These are phyloP conservation scores for Cettia cetti DNA, from an alignment of 2,113 vertebrate genomes.

Conservation along the genomic window DNA sequence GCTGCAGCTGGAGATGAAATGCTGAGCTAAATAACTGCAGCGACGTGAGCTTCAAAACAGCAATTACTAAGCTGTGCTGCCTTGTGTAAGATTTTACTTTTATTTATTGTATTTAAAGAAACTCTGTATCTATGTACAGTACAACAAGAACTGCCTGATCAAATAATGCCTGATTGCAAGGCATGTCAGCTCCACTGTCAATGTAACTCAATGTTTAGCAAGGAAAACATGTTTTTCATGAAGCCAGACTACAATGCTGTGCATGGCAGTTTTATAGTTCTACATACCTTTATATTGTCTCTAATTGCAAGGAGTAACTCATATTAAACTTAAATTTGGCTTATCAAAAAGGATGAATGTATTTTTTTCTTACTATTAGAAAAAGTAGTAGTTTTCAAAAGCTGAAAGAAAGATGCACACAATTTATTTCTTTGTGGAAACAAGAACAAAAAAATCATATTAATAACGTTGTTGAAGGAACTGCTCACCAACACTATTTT, in stretches of 20 bases:
- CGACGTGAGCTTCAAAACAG: conserved; percentile 76
- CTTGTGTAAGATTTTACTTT: conserved; percentile 74
- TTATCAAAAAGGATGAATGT: background rate
- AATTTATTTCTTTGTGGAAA: background rate
- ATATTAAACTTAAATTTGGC: conserved; percentile 23
- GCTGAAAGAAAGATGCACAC: background rate
- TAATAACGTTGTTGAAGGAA: background rate
- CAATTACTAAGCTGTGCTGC: conserved; percentile 73
- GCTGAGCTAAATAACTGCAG: conserved; percentile 78
- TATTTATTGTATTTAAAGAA: conserved; percentile 76
- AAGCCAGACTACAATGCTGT: background rate
- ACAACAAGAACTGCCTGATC: conserved; percentile 37
- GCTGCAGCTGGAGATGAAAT: conserved; percentile 83
- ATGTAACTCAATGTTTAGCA: background rate
- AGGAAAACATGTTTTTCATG: background rate
- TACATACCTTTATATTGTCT: conserved; percentile 43
- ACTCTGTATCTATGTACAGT: conserved; percentile 51
- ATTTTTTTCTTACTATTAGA: conserved; percentile 13
- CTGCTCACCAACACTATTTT: background rate
- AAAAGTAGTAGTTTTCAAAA: conserved; percentile 51
- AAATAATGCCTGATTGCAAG: conserved; percentile 19
- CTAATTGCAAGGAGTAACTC: conserved; percentile 17
- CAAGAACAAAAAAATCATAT: background rate
- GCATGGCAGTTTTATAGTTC: background rate
- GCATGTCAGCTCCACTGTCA: background rate